Evolutionary conservation across 1,140 invertebrate genomes (phyloP).

Genomic region (Sycophaga agraensis): DNA sequence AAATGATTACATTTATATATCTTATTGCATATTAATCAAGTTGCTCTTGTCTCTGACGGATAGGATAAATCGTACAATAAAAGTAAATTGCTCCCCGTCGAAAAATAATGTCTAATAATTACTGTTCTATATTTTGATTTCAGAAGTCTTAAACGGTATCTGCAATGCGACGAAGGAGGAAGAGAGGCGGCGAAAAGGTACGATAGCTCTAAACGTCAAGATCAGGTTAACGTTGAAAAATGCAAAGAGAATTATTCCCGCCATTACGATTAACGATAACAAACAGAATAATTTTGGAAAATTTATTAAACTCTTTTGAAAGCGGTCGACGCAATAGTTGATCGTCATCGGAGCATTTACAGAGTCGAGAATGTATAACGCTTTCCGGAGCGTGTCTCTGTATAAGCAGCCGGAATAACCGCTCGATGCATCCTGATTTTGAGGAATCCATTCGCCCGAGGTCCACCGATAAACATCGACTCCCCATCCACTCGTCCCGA

Average conservation of each 20-base stretch:
- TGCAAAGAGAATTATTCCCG: background rate
- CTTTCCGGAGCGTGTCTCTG: background rate
- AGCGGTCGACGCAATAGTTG: too few relatives aligned
- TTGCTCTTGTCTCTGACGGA: too few relatives aligned
- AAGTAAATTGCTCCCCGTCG: too few relatives aligned
- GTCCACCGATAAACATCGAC: conserved; percentile 6
- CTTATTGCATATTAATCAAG: too few relatives aligned
- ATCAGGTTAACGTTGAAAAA: background rate
- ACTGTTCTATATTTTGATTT: conserved; percentile 57
- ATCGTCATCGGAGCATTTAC: background rate
- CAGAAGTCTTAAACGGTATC: conserved; percentile 82
- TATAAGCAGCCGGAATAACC: background rate
- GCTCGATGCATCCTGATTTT: too few relatives aligned
- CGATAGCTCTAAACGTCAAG: conserved; percentile 30
- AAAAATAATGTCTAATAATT: too few relatives aligned
- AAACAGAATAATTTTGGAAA: too few relatives aligned
- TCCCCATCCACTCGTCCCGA: background rate
- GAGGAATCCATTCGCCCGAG: background rate
- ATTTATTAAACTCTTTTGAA: too few relatives aligned
- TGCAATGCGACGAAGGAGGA: conserved; percentile 75
- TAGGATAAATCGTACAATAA: too few relatives aligned
- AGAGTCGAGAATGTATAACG: background rate
- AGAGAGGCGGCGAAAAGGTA: conserved; percentile 79
- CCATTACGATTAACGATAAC: too few relatives aligned
- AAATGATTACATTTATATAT: too few relatives aligned